Evolutionary conservation across 2,797 vertebrate genomes (phyloP).

Genomic region (Paedocypris micromegethes): DNA sequence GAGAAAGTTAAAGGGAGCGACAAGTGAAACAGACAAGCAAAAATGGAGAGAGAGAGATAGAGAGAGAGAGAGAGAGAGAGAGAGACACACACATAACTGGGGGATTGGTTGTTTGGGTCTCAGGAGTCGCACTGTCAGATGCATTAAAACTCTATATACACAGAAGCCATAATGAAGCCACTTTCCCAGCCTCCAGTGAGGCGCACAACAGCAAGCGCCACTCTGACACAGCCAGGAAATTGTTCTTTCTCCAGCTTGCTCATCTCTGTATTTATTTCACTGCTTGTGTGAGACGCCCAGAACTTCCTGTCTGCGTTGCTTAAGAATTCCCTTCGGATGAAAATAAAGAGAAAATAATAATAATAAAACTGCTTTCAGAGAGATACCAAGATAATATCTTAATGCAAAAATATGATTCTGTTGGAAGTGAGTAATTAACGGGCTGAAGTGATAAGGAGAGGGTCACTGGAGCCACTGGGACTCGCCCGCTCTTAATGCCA

Average conservation of each 20-base stretch:
- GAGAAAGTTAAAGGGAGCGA: no score
- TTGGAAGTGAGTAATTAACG: constrained; percentile 56
- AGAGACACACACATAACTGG: background rate
- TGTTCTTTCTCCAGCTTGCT: background rate
- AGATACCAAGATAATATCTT: constrained; percentile 13
- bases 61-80: no score
- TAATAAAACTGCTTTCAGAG: constrained; percentile 1
- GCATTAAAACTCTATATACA: constrained; percentile 17
- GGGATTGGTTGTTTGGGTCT: constrained; percentile 11
- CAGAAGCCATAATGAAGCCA: constrained; percentile 20
- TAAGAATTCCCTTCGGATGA: constrained; percentile 9
- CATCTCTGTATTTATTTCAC: background rate
- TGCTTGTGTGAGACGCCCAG: background rate
- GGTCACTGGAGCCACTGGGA: constrained; percentile 37
- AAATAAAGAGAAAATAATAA: background rate
- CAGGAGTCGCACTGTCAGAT: constrained; percentile 7
- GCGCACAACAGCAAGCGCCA: background rate
- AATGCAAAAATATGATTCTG: constrained; percentile 54
- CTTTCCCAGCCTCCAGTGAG: background rate
- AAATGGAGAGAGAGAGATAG: no score
- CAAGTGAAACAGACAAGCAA: no score
- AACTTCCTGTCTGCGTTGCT: constrained; percentile 14
- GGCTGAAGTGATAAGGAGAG: constrained; percentile 40
- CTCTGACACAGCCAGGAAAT: constrained; percentile 3
- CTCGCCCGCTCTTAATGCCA: constrained; percentile 53